A percentile compares a stretch with the other conserved stretches of the same genome.
Evolutionary conservation across 2,797 vertebrate species (phyloP).

Genomic region (Smutsia gigantea): DNA sequence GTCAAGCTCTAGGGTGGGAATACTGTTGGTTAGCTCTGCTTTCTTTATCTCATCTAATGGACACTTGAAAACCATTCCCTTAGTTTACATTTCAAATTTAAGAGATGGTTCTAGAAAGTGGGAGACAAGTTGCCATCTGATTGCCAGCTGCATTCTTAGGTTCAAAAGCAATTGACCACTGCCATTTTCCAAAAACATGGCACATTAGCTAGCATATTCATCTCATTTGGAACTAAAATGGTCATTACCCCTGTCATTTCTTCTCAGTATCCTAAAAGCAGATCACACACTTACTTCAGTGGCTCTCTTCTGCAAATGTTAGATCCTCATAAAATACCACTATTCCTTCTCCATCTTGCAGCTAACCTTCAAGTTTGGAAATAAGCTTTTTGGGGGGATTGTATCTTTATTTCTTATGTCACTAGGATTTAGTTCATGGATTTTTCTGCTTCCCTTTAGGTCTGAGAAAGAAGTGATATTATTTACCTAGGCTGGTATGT

Average conservation of each 20-base stretch:
- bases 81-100: conserved; percentile 1
- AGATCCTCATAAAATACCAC: neutral
- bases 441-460: neutral
- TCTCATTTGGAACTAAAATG: neutral
- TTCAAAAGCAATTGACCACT: neutral
- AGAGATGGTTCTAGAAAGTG: neutral
- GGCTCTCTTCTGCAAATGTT: neutral
- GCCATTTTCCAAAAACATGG: neutral
- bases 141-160: neutral
- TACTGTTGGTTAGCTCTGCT: neutral
- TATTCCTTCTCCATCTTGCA: neutral
- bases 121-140: neutral
- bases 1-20: neutral
- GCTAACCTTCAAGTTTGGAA: neutral
- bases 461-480: neutral
- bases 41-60: neutral
- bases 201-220: neutral
- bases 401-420: neutral
- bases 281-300: neutral
- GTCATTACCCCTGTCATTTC: neutral
- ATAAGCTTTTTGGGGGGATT: neutral
- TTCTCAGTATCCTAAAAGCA: neutral
- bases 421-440: neutral
- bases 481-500: neutral
- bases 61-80: neutral